Conservation (phyloP, 2,113 vertebrate species). For the Grammomys dolichurus region DNA sequence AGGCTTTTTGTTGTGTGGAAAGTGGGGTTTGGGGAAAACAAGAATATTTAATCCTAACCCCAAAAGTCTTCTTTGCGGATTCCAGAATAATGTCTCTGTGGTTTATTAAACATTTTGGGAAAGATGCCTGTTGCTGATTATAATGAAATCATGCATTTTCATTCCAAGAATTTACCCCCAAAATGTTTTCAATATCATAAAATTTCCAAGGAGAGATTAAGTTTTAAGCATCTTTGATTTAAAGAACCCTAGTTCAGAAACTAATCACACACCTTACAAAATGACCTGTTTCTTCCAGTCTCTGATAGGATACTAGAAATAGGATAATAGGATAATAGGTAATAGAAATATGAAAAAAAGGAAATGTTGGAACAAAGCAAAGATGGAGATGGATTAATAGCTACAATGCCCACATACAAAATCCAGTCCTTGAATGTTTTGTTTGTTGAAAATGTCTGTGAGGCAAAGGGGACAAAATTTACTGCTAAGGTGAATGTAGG, state of each 20-base stretch:
- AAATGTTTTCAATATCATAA: neutral
- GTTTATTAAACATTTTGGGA: neutral
- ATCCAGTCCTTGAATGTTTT: neutral
- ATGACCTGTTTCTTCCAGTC: neutral
- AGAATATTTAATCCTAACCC: neutral
- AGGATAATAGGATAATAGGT: no score
- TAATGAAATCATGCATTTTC: neutral
- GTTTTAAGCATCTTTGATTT: neutral
- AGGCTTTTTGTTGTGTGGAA: neutral
- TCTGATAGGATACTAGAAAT: neutral
- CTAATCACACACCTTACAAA: neutral
- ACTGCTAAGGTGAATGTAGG: neutral
- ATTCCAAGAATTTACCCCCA: neutral
- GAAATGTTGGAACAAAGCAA: neutral
- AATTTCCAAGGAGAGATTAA: neutral
- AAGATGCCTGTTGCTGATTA: neutral
- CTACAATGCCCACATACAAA: neutral
- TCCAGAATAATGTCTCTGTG: neutral
- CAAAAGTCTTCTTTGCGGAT: neutral
- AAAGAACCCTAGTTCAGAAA: neutral
- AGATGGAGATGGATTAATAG: neutral
- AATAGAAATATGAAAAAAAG: neutral
- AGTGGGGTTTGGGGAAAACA: neutral
- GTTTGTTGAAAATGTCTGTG: neutral
- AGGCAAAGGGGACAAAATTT: neutral